phyloP scores from a whole-genome alignment of 2,113 vertebrate species.

The Callaeas wilsoni region DNA sequence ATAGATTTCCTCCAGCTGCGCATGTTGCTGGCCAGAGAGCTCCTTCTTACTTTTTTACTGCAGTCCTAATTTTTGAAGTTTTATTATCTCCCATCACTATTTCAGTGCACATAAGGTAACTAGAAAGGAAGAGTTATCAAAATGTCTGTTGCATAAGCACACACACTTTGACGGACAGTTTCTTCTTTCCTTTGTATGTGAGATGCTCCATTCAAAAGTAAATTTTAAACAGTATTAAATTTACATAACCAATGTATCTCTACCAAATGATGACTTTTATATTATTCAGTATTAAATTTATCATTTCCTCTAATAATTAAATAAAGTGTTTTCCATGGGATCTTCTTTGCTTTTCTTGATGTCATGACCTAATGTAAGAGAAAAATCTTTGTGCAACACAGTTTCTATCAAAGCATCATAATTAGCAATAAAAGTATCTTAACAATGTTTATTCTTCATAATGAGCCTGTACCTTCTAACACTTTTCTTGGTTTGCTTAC shows the following conservation, averaged over 20 bases:
- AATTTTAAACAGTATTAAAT: neutral
- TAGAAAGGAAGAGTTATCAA: neutral
- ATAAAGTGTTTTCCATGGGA: neutral
- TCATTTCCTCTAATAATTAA: neutral
- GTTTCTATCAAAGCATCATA: neutral
- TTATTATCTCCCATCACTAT: neutral
- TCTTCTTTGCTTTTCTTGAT: neutral
- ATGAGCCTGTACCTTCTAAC: neutral
- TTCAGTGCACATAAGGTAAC: neutral
- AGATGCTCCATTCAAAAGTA: neutral
- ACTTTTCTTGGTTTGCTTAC: neutral
- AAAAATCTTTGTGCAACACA: neutral
- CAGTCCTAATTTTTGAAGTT: neutral
- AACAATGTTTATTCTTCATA: neutral
- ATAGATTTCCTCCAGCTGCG: neutral
- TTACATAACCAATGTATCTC: neutral
- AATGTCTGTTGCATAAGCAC: neutral
- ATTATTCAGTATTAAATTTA: neutral
- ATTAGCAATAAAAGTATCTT: neutral
- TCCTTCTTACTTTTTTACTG: neutral
- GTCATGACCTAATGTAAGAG: neutral
- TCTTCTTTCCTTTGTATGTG: neutral
- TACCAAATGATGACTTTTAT: neutral
- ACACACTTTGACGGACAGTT: neutral
- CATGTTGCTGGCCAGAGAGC: neutral